Base-by-base conservation (phyloP, 1,140 invertebrate genomes). In the Nautilus pompilius region DNA sequence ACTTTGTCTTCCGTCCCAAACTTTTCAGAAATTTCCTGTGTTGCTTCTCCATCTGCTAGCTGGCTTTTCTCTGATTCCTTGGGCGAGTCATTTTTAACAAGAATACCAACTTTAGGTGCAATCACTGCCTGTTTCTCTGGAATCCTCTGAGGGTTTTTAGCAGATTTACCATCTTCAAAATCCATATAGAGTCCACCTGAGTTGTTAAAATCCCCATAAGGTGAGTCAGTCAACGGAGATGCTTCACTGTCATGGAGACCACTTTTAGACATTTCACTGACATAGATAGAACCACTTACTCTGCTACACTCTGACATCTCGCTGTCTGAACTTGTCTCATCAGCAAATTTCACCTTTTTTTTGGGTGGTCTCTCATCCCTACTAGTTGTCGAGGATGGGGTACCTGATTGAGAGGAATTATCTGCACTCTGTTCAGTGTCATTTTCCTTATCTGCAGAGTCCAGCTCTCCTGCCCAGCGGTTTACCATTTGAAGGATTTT, bases 401-500 rank as follows among this genome's bases (percentile, higher is more conserved):
- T 34, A 5, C 22, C 51, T 63, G 68, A 30, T 66, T 65, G 33
- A 56, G 63, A 26, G 33, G 63, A 28, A 58, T 51, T 68, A 32
- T 66, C 69, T 36, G 63, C 66, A 53, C 65, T 67, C 46, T 55
- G 61, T 34, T 68, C 75, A 17, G 62, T 68, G 26, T 77, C 69
- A 55, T 59, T 53, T 20, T 65, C 59, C 48, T 70, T 22, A 49
- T 41, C 62, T 17, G 69, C 70, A 58, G 67, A 66, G 48, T 75
- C 69, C 26, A 48, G 58, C 20, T 61, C 20, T 20, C 60, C 61
- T 8, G 72, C 63, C 70, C 72, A 73, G 69, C 67, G 71, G 78
- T 95, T 88, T 48, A 97, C 89, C 20, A 92, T 87, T 28, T 63
- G 66, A 57, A 86, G 69, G 51, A 98, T 90, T 77, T 95, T 93